Evolutionary conservation across 2,888 invertebrate genomes (phyloP).

Genomic region (Rotaria sp.): DNA sequence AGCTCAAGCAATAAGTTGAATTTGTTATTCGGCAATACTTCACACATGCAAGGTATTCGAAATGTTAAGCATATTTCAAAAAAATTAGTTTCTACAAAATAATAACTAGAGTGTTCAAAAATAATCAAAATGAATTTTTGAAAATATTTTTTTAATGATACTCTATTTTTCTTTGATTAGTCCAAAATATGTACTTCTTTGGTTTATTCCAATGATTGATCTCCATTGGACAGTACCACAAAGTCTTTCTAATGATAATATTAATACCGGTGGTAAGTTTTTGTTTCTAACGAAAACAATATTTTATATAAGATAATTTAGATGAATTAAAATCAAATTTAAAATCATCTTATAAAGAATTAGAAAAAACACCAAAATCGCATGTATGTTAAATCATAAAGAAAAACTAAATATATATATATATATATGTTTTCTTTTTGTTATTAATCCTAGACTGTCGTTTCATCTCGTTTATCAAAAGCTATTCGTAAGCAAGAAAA

Average conservation of each 20-base stretch:
- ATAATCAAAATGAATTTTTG: no score
- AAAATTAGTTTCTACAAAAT: no score
- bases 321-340: conserved; percentile 2
- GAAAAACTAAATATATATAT: no score
- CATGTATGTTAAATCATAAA: background rate
- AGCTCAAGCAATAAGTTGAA: no score
- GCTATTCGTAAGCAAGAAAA: background rate
- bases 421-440: background rate
- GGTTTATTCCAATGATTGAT: background rate
- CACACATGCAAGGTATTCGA: no score
- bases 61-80: no score
- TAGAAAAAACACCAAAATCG: background rate
- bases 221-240: background rate
- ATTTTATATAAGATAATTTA: no score
- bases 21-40: no score
- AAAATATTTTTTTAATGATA: no score
- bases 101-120: no score
- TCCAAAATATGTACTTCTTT: background rate
- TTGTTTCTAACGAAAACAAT: background rate
- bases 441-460: background rate
- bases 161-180: background rate
- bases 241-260: background rate
- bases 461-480: background rate
- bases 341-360: conserved; percentile 26
- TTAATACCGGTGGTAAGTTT: background rate